Conservation (phyloP, 2,888 invertebrate genomes). For the Volucella inanis region DNA sequence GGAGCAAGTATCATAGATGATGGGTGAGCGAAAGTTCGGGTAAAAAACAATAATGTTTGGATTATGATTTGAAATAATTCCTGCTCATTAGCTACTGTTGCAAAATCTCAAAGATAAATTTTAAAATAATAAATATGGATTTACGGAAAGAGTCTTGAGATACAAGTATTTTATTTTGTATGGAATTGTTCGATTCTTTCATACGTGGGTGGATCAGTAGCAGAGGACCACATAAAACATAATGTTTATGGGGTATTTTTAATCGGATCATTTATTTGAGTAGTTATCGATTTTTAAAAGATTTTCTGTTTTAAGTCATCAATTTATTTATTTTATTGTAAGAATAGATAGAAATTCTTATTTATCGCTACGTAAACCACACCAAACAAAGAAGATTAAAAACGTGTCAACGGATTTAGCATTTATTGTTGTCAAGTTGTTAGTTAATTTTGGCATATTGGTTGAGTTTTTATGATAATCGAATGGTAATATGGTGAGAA, state of each 20-base stretch:
- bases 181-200: background rate
- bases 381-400: too few species aligned
- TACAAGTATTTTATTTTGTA: background rate
- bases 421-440: too few species aligned
- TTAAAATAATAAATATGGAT: conserved; percentile 4
- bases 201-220: conserved; percentile 16
- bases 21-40: conserved; percentile 22
- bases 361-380: background rate
- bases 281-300: background rate
- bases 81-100: conserved; percentile 18
- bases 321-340: conserved; percentile 21
- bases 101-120: conserved; percentile 6
- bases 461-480: too few species aligned
- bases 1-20: background rate
- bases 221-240: conserved; percentile 1
- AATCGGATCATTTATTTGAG: background rate
- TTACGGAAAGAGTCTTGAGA: conserved; percentile 20
- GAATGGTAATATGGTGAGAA: too few species aligned
- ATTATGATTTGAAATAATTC: conserved; percentile 3
- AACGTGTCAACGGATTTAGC: too few species aligned
- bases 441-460: too few species aligned
- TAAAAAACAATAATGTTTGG: background rate
- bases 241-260: background rate
- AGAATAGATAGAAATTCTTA: conserved; percentile 11
- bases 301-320: conserved; percentile 1